Evolutionary conservation across 2,888 invertebrate species (phyloP).

Genomic region (Cryptops parisi): DNA sequence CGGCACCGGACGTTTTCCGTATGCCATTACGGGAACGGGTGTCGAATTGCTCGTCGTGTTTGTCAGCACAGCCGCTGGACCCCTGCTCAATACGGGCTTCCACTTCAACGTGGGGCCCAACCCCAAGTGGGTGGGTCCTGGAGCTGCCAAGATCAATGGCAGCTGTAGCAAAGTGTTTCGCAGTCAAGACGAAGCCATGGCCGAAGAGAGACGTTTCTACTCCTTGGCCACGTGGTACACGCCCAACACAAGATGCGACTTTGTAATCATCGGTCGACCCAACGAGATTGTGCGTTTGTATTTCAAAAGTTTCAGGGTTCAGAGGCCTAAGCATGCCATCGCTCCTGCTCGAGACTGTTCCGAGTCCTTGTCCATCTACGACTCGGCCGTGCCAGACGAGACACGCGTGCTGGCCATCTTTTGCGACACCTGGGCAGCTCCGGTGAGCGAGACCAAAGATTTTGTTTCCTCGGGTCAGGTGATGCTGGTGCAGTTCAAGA

Average conservation of each 20-base stretch:
- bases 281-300: constrained; percentile 79
- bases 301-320: constrained; percentile 80
- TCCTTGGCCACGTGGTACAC: constrained; percentile 91
- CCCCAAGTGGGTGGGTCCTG: constrained; percentile 38
- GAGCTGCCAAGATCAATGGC: constrained; percentile 27
- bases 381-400: constrained; percentile 73
- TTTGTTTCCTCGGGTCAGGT: constrained; percentile 77
- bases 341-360: constrained; percentile 77
- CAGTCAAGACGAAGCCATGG: constrained; percentile 12
- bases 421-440: constrained; percentile 83
- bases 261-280: constrained; percentile 67
- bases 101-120: constrained; percentile 71
- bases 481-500: constrained; percentile 73
- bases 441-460: constrained; percentile 75
- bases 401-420: constrained; percentile 83
- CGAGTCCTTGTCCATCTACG: constrained; percentile 76
- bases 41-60: constrained; percentile 26
- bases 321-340: constrained; percentile 72
- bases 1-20: constrained; percentile 83
- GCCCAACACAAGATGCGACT: constrained; percentile 83
- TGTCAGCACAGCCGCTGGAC: constrained; percentile 32
- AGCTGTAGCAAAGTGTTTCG: constrained; percentile 15
- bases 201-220: constrained; percentile 45
- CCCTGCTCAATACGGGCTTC: constrained; percentile 77
- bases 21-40: constrained; percentile 83